Base-by-base conservation (phyloP, 2,113 vertebrate species). In the Caretta caretta region DNA sequence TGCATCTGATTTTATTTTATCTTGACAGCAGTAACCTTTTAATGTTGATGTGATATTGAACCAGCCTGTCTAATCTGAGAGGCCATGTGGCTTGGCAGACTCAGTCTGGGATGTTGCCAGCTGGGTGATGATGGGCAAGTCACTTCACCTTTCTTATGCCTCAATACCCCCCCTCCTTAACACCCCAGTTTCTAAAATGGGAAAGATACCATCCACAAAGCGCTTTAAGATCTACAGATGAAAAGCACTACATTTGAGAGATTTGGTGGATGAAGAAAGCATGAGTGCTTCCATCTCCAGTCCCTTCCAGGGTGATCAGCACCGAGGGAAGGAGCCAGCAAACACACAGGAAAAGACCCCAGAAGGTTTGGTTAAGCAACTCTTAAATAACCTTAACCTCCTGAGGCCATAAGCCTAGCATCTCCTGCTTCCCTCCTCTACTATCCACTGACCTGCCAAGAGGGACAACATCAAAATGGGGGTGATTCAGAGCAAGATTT, bases 301-400 rank as follows among this genome's bases (percentile, higher is more conserved):
- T 48, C 42, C 75, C 75, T 78, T 48, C 46, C 75, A 78, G 75
- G 42, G 24, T 46, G 20, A 46, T 46, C 22, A 8, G 42, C 22
- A 25, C 6, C 27, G 42, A 78, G 81, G 59, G 42, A 90, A 11
- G 75, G 65, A 48, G 86, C 65, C 94, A 94, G 92, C 59, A 95
- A 96, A 62, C 86, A 80, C 25, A 31, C 6, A 78, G 0, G 1
- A 59, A 89, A 90, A 38, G 51, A 86, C 72, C 65, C 78, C 76
- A 38, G 25, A 92, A 83, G 93, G 51, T 84, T 80, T 76, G 59
- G 50, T 86, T 2, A 53, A 54, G 81, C 75, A 42, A 38, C 24
- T 75, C 84, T 24, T 57, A 83, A 35, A 5, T 29, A 46, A 86
- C 29, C 48, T 51, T 83, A 57, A 2, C 0, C 0, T 35, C 38